These are phyloP conservation scores for Sternotherus odoratus DNA, from an alignment of 2,797 vertebrate genomes.

Conservation along the genomic window DNA sequence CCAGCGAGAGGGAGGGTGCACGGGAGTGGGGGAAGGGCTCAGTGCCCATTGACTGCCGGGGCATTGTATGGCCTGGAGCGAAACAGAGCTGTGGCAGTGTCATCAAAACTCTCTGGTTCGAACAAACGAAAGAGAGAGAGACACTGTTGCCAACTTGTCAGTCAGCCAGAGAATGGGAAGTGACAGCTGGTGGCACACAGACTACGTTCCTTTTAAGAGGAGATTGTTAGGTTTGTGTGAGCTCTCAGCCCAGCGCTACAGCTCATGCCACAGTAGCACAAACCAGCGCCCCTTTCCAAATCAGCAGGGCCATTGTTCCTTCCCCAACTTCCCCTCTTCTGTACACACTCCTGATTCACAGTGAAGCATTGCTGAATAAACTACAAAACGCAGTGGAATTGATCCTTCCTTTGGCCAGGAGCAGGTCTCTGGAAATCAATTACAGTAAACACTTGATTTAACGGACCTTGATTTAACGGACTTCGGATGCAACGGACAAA, in stretches of 20 bases:
- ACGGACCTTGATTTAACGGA: no score
- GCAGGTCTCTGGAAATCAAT: conserved; percentile 51
- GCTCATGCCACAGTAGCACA: background rate
- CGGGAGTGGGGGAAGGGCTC: background rate
- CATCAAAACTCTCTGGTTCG: background rate
- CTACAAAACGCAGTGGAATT: background rate
- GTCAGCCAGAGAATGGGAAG: background rate
- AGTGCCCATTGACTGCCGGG: fast-evolving
- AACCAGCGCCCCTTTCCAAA: background rate
- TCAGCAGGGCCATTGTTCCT: background rate
- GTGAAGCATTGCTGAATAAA: background rate
- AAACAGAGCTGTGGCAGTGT: background rate
- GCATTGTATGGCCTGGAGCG: background rate
- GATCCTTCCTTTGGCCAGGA: conserved; percentile 26
- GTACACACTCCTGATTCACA: fast-evolving
- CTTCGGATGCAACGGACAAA: no score
- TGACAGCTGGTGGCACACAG: fast-evolving
- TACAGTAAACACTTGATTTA: no score
- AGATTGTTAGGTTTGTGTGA: fast-evolving
- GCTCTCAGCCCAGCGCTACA: background rate
- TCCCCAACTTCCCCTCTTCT: fast-evolving
- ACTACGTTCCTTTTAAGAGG: fast-evolving
- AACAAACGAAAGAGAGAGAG: background rate
- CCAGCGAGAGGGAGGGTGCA: background rate
- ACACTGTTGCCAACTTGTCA: background rate